A percentile compares a stretch with the other conserved stretches of the same genome.
phyloP scores from a whole-genome alignment of 2,113 vertebrate species.

The Oreochromis spilurus region DNA sequence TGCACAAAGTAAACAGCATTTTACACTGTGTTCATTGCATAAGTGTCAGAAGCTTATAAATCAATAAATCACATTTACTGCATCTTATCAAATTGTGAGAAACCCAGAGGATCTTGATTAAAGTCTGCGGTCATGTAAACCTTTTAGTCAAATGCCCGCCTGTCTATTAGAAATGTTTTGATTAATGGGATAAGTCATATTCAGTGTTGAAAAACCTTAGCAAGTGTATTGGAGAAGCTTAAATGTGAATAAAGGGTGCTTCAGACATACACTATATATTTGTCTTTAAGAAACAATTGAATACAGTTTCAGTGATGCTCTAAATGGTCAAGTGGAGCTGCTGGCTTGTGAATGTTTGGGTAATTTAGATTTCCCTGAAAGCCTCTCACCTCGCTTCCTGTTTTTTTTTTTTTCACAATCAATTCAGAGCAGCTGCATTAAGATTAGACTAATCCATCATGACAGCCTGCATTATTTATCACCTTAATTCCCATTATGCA shows the following conservation, averaged over 20 bases:
- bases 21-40: neutral
- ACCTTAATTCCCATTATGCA: slow-evolving; percentile 32
- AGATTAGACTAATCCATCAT: slow-evolving; percentile 56
- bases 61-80: neutral
- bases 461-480: slow-evolving; percentile 63
- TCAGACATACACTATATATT: neutral
- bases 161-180: neutral
- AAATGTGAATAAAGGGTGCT: neutral
- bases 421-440: slow-evolving; percentile 52
- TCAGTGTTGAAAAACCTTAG: neutral
- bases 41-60: neutral
- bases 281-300: neutral
- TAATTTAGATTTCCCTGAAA: slow-evolving; percentile 37
- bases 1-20: neutral
- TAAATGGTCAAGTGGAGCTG: neutral
- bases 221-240: neutral
- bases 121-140: neutral
- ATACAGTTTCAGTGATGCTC: neutral
- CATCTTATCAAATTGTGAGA: neutral
- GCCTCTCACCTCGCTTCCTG: slow-evolving; percentile 25
- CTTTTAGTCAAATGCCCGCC: neutral
- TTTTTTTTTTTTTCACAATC: slow-evolving; percentile 19
- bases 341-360: neutral
- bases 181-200: neutral
- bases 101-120: neutral